Conservation (phyloP, 2,888 invertebrate species). For the Mythimna pallens region DNA sequence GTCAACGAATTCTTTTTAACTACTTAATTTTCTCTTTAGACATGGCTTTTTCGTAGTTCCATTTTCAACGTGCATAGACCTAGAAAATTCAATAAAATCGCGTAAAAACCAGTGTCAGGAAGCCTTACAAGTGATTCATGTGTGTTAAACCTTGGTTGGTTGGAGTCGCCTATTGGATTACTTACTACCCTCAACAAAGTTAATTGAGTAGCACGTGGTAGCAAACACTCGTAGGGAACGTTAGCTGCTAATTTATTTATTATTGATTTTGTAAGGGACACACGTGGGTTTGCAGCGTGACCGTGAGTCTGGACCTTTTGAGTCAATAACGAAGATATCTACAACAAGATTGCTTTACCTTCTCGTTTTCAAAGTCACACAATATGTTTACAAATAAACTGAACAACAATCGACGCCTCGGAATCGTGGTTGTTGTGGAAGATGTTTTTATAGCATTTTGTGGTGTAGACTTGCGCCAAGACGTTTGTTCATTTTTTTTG, state of each 20-base stretch:
- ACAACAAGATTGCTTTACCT: conserved; percentile 2
- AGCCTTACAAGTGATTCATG: conserved; percentile 78
- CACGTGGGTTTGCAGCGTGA: conserved; percentile 41
- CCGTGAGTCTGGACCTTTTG: conserved; percentile 3
- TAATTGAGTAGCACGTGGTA: conserved; percentile 59
- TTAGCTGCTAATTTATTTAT: conserved; percentile 38
- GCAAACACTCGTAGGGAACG: conserved; percentile 25
- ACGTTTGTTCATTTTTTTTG: conserved; percentile 19
- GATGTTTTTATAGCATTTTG: conserved; percentile 25
- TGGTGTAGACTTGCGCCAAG: conserved; percentile 7
- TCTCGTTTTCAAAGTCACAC: conserved; percentile 14
- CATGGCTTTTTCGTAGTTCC: not conserved
- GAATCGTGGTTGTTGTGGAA: conserved; percentile 7
- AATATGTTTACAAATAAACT: conserved; percentile 12
- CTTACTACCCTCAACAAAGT: conserved; percentile 62
- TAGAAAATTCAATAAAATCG: conserved; percentile 44
- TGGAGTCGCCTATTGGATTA: conserved; percentile 83
- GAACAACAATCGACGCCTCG: conserved; percentile 11
- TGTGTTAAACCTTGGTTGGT: conserved; percentile 71
- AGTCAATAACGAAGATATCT: not conserved
- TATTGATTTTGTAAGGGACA: conserved; percentile 38
- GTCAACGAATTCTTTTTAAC: not conserved
- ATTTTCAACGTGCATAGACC: conserved; percentile 2
- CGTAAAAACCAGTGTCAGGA: conserved; percentile 74
- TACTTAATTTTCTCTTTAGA: not conserved